Evolutionary conservation across 1,140 invertebrate species (phyloP), one percentile per base, ranked within the genome.

Genomic region (Drosophila subpulchrella): DNA sequence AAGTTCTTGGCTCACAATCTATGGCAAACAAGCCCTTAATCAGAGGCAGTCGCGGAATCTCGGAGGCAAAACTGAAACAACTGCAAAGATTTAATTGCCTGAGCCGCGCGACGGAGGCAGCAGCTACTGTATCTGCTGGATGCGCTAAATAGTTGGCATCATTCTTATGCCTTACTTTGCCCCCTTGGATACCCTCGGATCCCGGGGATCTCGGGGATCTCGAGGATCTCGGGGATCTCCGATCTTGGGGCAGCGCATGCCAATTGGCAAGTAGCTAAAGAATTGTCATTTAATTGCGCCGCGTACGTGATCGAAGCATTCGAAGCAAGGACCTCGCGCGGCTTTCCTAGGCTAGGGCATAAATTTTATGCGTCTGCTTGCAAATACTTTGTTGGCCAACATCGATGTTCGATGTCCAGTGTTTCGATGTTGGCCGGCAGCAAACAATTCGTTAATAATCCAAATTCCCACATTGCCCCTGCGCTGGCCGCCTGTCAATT

Each of bases 221-320:
- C 51, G 15, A 30, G 48, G 47, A 60, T 60, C 57, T 32, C n/a
- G 32, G 51, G 50, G 27, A 66, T 39, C 57, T 62, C 7, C n/a
- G 54, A 59, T 48, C 47, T 61, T 2, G 27, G 13, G 66, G 68
- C 68, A 74, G 79, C 79, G 82, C 82, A 86, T 86, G 83, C 82
- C 82, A 86, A 86, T 86, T 86, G 82, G 78, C 78, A 75, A 88
- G 84, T 80, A 88, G 83, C 83, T 89, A 89, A 89, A 81, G 84
- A 89, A 89, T 89, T 89, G 84, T 89, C 84, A 89, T 89, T 89
- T 89, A 89, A 89, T 89, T 89, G 84, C 84, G 84, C 83, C 78
- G 84, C 84, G 85, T 89, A 89, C 84, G 84, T 89, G 84, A 89
- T 89, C 84, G 84, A 89, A 84, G 80, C 84, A 89, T 85, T 85